Conservation (phyloP, 1,140 invertebrate genomes). For the Melipona quadrifasciata region DNA sequence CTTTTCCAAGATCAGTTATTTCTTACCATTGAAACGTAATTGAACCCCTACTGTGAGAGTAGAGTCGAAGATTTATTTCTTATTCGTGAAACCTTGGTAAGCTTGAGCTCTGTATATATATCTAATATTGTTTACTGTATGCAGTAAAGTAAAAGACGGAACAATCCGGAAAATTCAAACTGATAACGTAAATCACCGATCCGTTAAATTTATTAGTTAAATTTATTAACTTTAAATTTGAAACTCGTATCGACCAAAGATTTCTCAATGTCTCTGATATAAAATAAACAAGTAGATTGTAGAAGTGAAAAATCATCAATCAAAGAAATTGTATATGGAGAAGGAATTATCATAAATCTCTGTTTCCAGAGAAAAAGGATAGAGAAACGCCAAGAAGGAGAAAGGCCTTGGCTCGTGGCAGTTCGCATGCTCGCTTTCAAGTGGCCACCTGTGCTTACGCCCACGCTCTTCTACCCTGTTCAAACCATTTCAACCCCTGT, state of each 20-base stretch:
- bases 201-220: neutral
- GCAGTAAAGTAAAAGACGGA: neutral
- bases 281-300: neutral
- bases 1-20: neutral
- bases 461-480: conserved; percentile 54
- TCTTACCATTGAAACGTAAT: conserved; percentile 15
- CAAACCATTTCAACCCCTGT: conserved; percentile 56
- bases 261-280: neutral
- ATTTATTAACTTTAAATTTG: neutral
- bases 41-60: conserved; percentile 15
- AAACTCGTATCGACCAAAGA: neutral
- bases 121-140: too few relatives aligned
- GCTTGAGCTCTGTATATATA: neutral
- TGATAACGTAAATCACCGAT: neutral
- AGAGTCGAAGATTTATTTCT: conserved; percentile 4
- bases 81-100: neutral
- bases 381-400: conserved; percentile 18
- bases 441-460: conserved; percentile 61
- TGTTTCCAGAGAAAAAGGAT: neutral
- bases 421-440: conserved; percentile 48
- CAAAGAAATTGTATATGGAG: neutral
- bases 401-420: conserved; percentile 56
- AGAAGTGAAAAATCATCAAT: neutral
- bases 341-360: neutral
- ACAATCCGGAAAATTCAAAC: neutral